Evolutionary conservation across 1,140 invertebrate species (phyloP).

Genomic region (Leptoteleia sp.): DNA sequence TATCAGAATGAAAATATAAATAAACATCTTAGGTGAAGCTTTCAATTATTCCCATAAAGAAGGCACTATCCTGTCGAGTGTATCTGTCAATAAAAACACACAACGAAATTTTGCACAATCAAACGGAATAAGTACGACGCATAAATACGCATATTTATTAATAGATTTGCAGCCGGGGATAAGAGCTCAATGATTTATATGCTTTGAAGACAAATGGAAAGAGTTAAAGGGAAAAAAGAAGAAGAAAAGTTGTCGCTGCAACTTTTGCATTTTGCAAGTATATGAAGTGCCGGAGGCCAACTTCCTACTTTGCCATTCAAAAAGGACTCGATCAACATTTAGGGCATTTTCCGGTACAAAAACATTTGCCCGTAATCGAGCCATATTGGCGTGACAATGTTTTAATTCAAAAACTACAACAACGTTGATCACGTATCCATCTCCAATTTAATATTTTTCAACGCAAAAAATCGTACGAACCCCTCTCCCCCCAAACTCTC

Average conservation of each 20-base stretch:
- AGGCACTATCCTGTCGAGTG: no score
- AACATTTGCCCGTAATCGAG: conserved; percentile 12
- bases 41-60: no score
- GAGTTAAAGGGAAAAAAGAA: conserved; percentile 33
- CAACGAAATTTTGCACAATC: no score
- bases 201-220: conserved; percentile 44
- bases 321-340: conserved; percentile 30
- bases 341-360: conserved; percentile 16
- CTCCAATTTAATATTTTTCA: not conserved
- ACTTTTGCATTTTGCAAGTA: conserved; percentile 54
- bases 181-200: conserved; percentile 56
- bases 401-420: not conserved
- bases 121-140: conserved; percentile 20
- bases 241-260: conserved; percentile 27
- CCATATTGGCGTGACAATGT: not conserved
- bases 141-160: conserved; percentile 58
- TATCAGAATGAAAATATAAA: no score
- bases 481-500: no score
- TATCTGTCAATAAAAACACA: no score
- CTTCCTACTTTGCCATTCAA: conserved; percentile 8
- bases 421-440: no score
- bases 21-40: no score
- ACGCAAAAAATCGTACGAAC: not conserved
- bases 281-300: conserved; percentile 24
- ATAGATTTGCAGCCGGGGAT: conserved; percentile 34